Evolutionary conservation across 2,797 vertebrate genomes (phyloP).

Genomic region (Peromyscus nudipes): DNA sequence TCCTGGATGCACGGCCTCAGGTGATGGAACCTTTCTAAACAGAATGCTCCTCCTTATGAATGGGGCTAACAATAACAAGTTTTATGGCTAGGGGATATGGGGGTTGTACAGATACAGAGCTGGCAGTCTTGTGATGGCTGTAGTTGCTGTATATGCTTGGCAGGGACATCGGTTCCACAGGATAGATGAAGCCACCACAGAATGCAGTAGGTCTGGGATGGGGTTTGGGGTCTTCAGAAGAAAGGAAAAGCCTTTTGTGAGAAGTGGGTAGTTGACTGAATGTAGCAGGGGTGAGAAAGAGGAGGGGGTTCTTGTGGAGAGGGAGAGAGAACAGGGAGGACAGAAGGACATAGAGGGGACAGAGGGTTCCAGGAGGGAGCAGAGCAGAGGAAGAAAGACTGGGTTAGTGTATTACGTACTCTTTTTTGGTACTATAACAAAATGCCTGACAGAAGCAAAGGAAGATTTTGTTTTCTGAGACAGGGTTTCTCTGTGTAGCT

Average conservation of each 20-base stretch:
- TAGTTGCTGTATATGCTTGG: too few species aligned
- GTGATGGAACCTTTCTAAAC: not conserved
- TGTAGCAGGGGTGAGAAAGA: not conserved
- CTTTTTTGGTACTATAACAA: not conserved
- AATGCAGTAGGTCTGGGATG: not conserved
- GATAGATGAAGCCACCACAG: too few species aligned
- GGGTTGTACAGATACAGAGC: too few species aligned
- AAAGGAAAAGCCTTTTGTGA: not conserved
- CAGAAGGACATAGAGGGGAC: too few species aligned
- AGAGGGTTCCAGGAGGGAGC: not conserved
- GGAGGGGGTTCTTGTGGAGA: not conserved
- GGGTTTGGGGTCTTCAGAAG: not conserved
- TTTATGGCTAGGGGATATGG: not conserved
- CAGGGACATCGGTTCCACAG: not conserved
- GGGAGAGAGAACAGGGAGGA: not conserved
- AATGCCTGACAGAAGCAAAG: not conserved
- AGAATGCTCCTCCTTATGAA: not conserved
- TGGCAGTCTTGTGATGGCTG: not conserved
- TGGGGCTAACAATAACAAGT: not conserved
- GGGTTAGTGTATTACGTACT: not conserved
- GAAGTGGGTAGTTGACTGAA: not conserved
- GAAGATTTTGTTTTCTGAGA: too few species aligned
- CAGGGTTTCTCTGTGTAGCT: too few species aligned
- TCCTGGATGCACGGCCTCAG: conserved; percentile 30
- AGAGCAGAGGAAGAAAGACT: not conserved